Evolutionary conservation across 2,113 vertebrate species (phyloP).

Genomic region (Rhipidura dahli): DNA sequence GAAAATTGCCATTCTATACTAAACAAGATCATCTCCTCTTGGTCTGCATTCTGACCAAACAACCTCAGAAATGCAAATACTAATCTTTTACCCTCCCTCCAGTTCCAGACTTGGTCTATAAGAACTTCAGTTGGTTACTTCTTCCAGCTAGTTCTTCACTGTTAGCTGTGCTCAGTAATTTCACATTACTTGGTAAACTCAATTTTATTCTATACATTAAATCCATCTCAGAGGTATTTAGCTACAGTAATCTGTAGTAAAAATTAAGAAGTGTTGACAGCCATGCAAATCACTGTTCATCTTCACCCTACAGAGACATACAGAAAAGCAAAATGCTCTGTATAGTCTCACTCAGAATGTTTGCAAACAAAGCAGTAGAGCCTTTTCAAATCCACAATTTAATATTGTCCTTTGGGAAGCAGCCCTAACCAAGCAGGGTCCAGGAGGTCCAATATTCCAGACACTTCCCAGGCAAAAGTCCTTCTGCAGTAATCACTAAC

Average conservation of each 20-base stretch:
- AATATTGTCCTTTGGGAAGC: not conserved
- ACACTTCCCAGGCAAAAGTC: not conserved
- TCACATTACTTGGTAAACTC: not conserved
- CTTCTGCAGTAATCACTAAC: not conserved
- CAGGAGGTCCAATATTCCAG: not conserved
- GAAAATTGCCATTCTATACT: not conserved
- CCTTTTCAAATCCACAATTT: not conserved
- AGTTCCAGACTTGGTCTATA: not conserved
- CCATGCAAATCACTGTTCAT: not conserved
- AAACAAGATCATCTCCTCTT: not conserved
- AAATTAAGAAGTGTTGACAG: not conserved
- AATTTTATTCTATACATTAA: not conserved
- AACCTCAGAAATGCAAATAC: not conserved
- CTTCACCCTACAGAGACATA: not conserved
- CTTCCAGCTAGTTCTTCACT: not conserved
- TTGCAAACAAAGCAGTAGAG: not conserved
- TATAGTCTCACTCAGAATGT: not conserved
- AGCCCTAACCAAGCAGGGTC: not conserved
- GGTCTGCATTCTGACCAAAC: not conserved
- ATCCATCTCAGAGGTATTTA: not conserved
- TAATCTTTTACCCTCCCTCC: not conserved
- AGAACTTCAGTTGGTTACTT: not conserved
- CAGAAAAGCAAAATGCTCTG: not conserved
- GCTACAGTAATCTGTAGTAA: not conserved
- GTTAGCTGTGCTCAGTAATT: not conserved